Evolutionary conservation across 1,140 invertebrate species (phyloP), one percentile per base, ranked within the genome.

Genomic region (Bombus breviceps): DNA sequence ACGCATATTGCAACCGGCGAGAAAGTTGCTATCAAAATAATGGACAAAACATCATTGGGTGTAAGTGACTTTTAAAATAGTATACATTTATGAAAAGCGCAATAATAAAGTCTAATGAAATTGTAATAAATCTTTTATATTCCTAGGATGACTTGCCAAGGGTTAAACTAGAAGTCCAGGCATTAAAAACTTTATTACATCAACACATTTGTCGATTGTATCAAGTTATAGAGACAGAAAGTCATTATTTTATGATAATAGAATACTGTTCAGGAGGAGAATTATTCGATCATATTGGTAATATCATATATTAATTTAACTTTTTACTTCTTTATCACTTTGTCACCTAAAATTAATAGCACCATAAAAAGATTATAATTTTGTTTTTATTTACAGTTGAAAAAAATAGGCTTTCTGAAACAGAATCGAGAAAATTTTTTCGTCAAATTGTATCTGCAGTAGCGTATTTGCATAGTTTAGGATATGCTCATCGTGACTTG

Each of bases 21-120:
- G 92, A 97, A 97, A 93, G 98, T 98, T 78, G 98, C 98, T n/a
- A 96, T 98, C 78, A 98, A 98, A 95, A 98, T 98, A 57, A 98
- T 98, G 96, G 97, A 98, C 87, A 98, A 98, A 94, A 94, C 95
- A 77, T 93, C 95, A 34, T 92, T 98, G 76, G 97, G 97, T 43
- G 97, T 98, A 96, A 95, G 95, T 94, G 76, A 82, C 43, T 75
- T 78, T 87, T 64, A 75, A 84, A 43, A 76, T 76, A 64, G 34
- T n/a, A 43, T 22, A 34, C 18, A 57, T 8, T 25, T 18, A 59
- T 80, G 59, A 22, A 22, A 53, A 53, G 47, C 1, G 18, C 47
- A 53, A 62, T 62, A n/a, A 62, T 62, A n/a, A 13, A 62, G 28
- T n/a, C 25, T 41, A 32, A 41, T 62, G 66, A 68, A n/a, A 41